Base-by-base conservation (phyloP, 2,113 vertebrate genomes). In the Forbesichthys agassizii region DNA sequence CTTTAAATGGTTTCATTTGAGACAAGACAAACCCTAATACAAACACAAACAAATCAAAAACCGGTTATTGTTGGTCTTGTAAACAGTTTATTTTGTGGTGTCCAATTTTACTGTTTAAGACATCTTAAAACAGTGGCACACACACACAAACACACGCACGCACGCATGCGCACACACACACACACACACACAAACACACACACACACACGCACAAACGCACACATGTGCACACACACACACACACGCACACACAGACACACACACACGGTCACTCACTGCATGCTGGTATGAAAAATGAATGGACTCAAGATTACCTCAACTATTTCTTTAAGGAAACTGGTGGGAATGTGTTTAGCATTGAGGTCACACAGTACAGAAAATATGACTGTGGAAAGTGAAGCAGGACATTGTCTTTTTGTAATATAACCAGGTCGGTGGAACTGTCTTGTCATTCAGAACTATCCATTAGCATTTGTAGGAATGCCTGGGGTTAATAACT, bases 391-490 rank as follows among this genome's bases (percentile, higher is more conserved):
- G 42, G 3, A 16, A 64, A n/a, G 27, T 55, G 46, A 14, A 14
- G 48, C 36, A 66, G 8, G 58, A 67, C 53, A 33, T 62, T 61
- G 2, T 56, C 27, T 61, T 62, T 48, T 49, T 76, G 53, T 76
- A 42, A 63, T 76, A 57, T 60, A 56, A 70, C 73, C 33, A 16
- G 16, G 66, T 27, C n/a, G 48, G 60, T 69, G 47, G 48, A 48
- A 47, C 63, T 48, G 63, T 48, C 3, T 65, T 68, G 72, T 73
- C 66, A 73, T 62, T 77, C 51, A 75, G 51, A 80, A 20, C 48
- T 18, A 12, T n/a, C 18, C 0, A 66, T 78, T 6, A 5, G 7
- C 36, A 42, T 42, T 42, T 42, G 36, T 6, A 42, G 7, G 36
- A 27, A 42, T 42, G 36, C 36, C 36, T 8, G 5, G 13, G 46